Evolutionary conservation across 2,797 vertebrate species (phyloP), one percentile per base, ranked within the genome.

Genomic region (Neosilurus hyrtlii): DNA sequence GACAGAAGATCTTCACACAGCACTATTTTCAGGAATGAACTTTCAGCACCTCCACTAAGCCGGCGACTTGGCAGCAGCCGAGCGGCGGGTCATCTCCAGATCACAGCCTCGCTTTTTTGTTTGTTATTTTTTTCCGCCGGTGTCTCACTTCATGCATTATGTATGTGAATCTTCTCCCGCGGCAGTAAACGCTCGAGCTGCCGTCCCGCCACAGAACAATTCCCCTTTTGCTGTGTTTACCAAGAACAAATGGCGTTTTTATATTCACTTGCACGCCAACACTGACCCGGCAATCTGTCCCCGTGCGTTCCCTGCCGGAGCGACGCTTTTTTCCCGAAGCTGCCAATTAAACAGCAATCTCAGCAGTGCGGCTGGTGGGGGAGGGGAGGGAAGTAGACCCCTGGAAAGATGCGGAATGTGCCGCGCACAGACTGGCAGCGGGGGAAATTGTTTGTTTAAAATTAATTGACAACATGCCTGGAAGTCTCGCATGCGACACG

Each of bases 11-110:
- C 85, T 87, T 83, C 43, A 66, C 86, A 81, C 86, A 26, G 72
- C 51, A 70, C 74, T 82, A 89, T 87, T 85, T 86, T 37, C 71
- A 68, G 54, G 68, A 79, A 74, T 82, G 70, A 83, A 81, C 85
- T 89, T 83, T 87, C 84, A 86, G 81, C 84, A 84, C 84, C 82
- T 89, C 74, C 51, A 68, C 81, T 89, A 87, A 89, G 67, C 85
- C 54, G 73, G 66, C 24, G 62, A 82, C 71, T 67, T 75, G 68
- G 86, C 87, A 84, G 83, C 79, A 49, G 63, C 71, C 76, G 12
- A 59, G 30, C 61, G 51, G 35, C 22, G 37, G 87, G 85, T 81
- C 82, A 84, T 73, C 26, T 51, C 9, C 35, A 74, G 81, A 75
- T 49, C 49, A 22, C 30, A 49, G 61, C 65, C 65, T 73, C 35